These are phyloP conservation scores for Tympanuchus pallidicinctus DNA, from an alignment of 2,113 vertebrate species.

Conservation along the genomic window DNA sequence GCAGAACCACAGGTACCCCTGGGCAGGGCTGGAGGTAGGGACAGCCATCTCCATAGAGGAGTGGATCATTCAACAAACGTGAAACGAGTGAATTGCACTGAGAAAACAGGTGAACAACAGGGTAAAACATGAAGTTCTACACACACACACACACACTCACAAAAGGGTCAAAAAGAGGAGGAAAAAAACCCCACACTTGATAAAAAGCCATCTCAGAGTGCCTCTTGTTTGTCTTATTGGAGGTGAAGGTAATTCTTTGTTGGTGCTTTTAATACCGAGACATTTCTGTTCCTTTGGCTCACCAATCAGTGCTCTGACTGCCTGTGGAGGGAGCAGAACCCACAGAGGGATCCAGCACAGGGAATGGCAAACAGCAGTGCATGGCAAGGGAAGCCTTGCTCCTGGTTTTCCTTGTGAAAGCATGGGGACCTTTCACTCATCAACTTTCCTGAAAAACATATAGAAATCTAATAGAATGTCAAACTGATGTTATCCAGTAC, in stretches of 20 bases:
- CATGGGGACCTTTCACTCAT: not conserved
- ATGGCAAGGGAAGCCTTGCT: not conserved
- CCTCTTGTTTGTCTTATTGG: not conserved
- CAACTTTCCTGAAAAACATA: not conserved
- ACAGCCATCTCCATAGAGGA: not conserved
- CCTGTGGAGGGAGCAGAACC: not conserved
- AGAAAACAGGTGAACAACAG: not conserved
- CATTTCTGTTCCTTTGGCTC: not conserved
- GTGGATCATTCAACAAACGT: not conserved
- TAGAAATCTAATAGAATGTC: not conserved
- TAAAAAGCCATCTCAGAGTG: fast-evolving
- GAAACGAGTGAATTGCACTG: not conserved
- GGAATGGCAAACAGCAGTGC: not conserved
- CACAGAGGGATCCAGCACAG: not conserved
- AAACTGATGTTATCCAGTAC: not conserved
- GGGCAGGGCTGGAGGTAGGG: not conserved
- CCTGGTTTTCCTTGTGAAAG: not conserved
- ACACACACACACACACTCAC: too few relatives aligned
- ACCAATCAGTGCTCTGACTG: not conserved
- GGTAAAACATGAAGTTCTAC: not conserved
- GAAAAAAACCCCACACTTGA: too few relatives aligned
- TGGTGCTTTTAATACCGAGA: not conserved
- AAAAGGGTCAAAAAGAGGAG: not conserved
- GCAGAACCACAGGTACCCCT: not conserved
- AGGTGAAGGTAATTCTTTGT: not conserved